These are phyloP conservation scores for Gryllus longicercus DNA, from an alignment of 2,888 invertebrate species.

Conservation along the genomic window DNA sequence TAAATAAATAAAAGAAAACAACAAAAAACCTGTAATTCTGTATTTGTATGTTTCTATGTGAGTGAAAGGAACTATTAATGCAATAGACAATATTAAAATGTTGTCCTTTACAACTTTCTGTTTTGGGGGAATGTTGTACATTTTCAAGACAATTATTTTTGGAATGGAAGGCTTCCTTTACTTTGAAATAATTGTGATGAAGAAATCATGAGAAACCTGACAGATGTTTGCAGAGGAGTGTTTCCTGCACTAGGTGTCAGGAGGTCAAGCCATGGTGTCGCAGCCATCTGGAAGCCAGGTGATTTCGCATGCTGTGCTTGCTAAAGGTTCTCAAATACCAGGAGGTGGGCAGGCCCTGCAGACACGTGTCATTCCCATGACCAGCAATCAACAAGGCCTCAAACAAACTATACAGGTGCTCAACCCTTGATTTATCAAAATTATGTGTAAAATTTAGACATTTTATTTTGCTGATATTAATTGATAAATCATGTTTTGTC, in stretches of 20 bases:
- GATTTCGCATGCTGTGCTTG: slow-evolving; percentile 56
- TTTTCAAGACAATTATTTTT: too few species aligned
- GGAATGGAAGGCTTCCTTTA: too few species aligned
- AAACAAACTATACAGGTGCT: slow-evolving; percentile 61
- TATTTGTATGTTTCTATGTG: too few species aligned
- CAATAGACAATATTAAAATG: too few species aligned
- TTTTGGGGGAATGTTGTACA: too few species aligned
- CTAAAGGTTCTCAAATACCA: slow-evolving; percentile 48
- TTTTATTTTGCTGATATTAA: too few species aligned
- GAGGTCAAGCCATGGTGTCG: slow-evolving; percentile 37
- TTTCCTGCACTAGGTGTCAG: slow-evolving; percentile 37
- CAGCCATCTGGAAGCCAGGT: slow-evolving; percentile 47
- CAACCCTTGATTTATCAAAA: slow-evolving; percentile 22
- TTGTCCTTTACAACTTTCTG: too few species aligned
- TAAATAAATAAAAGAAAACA: too few species aligned
- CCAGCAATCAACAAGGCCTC: slow-evolving; percentile 47
- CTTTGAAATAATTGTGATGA: not conserved
- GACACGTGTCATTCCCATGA: slow-evolving; percentile 61
- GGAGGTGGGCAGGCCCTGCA: slow-evolving; percentile 46
- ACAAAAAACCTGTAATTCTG: too few species aligned
- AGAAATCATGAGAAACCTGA: not conserved
- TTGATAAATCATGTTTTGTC: too few species aligned
- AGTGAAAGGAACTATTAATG: too few species aligned
- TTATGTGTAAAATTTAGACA: slow-evolving; percentile 22
- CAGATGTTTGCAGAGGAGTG: not conserved